Base-by-base conservation (phyloP, 2,888 invertebrate genomes). In the Yponomeuta evonymella region DNA sequence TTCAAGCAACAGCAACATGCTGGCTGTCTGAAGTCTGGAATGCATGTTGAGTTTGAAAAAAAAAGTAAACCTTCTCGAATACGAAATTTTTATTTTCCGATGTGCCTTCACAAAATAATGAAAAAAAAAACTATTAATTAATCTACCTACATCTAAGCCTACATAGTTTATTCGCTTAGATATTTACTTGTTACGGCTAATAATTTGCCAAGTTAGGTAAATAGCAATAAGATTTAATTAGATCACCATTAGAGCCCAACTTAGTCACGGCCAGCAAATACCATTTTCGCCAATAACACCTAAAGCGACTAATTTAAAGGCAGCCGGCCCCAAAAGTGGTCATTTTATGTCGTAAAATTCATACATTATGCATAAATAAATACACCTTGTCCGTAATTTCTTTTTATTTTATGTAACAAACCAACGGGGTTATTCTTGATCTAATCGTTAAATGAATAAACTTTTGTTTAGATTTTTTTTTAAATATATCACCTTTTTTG, bases 31-130 rank as follows among this genome's bases (percentile, higher is more conserved):
- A 72, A 70, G 51, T 64, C 12, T 65, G 67, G 58, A 66, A 51
- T 48, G 48, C 68, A 69, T 69, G 23, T 62, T 48, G 64, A 0
- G 48, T 63, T 70, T 70, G 70, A 29, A 64, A 64, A 63, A 63
- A 63, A 29, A 8, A 51, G 11, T 12, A 51, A 51, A 36, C 1
- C 8, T 43, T 43, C 6, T 43, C 8, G 33, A 23, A 23, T 33
- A 43, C 9, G 43, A 8, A 0, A 8, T 43, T 43, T 43, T 43
- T 43, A 43, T 43, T 43, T 43, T 43, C 9, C 43, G 43, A 43
- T 43, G 43, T 43, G 43, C 43, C 43, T 43, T 43, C 43, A 8
- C 5, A 5, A 6, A 1, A 43, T 43, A 43, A 5, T 43, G 43
- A 8, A 43, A 5, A 43, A 43, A 43, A 43, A 5, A 5, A 4